Base-by-base conservation (phyloP, 1,140 invertebrate genomes). In the Caerostris extrusa region DNA sequence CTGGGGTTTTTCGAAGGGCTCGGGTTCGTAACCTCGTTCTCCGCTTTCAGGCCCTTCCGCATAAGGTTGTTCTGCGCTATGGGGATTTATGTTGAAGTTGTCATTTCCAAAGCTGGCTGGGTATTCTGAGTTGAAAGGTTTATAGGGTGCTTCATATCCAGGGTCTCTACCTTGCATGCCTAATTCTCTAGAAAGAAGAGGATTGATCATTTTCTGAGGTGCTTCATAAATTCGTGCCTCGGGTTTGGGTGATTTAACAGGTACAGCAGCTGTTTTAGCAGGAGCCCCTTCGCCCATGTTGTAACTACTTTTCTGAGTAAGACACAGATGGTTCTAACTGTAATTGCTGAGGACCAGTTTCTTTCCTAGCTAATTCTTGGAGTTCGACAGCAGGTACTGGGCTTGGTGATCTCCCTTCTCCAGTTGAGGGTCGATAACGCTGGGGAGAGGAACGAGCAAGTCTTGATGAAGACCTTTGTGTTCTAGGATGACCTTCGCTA, bases 241-340 rank as follows among this genome's bases (percentile, higher is more conserved):
- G 34, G 53, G 34, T 3, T 77, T 53, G 71, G 91, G 6, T 85
- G 57, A 14, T 57, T 85, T 4, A 5, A 17, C n/a, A 5, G 19
- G 7, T 12, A 34, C 6, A 0, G 56, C 50, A n/a, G 5, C 34
- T 1, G 60, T 50, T n/a, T 86, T 14, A 19, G 60, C 12, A 3
- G 34, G 53, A 19, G 10, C 55, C 5, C 19, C 3, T 2, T 87
- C 64, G 34, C 58, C 61, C 64, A 81, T 55, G 56, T 93, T 77
- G 69, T 88, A 88, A 7, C 69, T 58, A 12, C 92, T 93, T n/a
- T 57, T 93, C 57, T 5, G 92, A 93, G 56, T 61, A 93, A 34
- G 92, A 93, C 5, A 88, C 85, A 53, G 92, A 93, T 61, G 34
- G 34, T 34, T 34, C 0, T 34, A 34, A 34, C 67, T 69, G 17